Conservation (phyloP, 2,888 invertebrate genomes). For the Calliphora vomitoria region DNA sequence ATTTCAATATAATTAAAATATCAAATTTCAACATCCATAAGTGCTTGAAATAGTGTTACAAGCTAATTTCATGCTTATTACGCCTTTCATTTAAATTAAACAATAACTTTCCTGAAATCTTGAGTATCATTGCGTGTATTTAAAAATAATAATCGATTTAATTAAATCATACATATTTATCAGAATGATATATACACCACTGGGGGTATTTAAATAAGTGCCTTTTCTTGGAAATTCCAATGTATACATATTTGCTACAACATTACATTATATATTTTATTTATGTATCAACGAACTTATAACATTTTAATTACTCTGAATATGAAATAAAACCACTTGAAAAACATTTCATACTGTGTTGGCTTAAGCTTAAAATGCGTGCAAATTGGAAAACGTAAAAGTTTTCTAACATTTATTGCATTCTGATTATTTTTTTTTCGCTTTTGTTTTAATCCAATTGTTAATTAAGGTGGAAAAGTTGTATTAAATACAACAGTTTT, state of each 20-base stretch:
- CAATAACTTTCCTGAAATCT: no score
- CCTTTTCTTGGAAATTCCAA: slow-evolving; percentile 24
- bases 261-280: neutral
- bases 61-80: no score
- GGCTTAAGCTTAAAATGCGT: slow-evolving; percentile 56
- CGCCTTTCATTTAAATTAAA: no score
- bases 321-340: slow-evolving; percentile 8
- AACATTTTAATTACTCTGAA: slow-evolving; percentile 47
- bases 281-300: slow-evolving; percentile 6
- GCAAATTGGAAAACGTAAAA: slow-evolving; percentile 29
- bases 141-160: neutral
- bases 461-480: slow-evolving; percentile 63
- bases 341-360: slow-evolving; percentile 19
- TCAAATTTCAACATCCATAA: no score
- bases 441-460: slow-evolving; percentile 36
- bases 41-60: no score
- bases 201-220: neutral
- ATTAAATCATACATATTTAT: neutral
- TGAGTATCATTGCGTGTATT: neutral
- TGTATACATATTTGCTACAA: neutral
- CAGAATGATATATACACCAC: neutral
- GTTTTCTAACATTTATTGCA: slow-evolving; percentile 54
- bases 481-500: slow-evolving; percentile 48
- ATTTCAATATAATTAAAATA: no score
- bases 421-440: neutral